Conservation (phyloP, 92 coral and sea anemone genomes). For the Phenganax stokvisi region DNA sequence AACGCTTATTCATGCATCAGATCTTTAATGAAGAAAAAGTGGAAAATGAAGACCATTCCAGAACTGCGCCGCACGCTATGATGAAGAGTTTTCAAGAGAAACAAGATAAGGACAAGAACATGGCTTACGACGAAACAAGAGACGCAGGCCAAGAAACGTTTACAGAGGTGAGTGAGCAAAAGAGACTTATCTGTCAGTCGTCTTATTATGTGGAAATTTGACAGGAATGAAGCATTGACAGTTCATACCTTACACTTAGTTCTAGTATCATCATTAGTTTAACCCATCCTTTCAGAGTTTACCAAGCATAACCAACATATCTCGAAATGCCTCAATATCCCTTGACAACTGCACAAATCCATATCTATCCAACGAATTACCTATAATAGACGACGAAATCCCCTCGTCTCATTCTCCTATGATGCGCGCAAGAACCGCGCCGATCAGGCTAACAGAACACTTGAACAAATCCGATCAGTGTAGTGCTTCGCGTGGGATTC, state of each 20-base stretch:
- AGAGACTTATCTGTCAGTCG: background rate
- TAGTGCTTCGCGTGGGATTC: constrained; percentile 3
- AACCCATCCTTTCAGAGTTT: background rate
- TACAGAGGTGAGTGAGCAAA: background rate
- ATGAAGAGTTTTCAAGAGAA: constrained; percentile 33
- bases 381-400: constrained; percentile 8
- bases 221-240: background rate
- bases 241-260: too few species aligned
- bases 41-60: constrained; percentile 1
- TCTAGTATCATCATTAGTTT: too few species aligned
- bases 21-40: constrained; percentile 29
- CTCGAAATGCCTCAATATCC: background rate
- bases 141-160: background rate
- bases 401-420: background rate
- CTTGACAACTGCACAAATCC: background rate
- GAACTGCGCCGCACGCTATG: constrained; percentile 3
- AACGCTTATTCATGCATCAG: constrained; percentile 82
- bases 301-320: constrained; percentile 10
- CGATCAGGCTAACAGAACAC: background rate
- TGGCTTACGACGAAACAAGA: background rate
- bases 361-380: background rate
- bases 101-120: constrained; percentile 22
- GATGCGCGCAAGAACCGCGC: constrained; percentile 7
- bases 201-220: background rate
- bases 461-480: background rate